phyloP scores from a whole-genome alignment of 2,113 vertebrate genomes.

The Mesembrinibis cayennensis region DNA sequence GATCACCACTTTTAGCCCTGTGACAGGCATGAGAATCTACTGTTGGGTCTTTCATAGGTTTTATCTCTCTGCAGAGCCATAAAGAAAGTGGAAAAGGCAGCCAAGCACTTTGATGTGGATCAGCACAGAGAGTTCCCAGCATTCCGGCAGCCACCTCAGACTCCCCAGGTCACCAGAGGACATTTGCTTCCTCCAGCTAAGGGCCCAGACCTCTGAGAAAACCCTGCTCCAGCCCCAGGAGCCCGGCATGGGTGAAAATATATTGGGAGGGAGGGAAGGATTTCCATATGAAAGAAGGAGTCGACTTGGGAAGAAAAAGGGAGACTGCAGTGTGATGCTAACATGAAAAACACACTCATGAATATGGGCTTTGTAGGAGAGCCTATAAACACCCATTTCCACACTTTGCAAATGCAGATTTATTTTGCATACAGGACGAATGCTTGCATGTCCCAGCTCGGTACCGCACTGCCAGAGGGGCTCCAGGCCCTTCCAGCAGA shows the following conservation, averaged over 20 bases:
- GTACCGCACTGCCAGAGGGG: not conserved
- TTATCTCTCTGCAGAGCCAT: not conserved
- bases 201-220: conserved; percentile 18
- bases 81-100: not conserved
- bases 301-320: not conserved
- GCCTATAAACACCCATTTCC: not conserved
- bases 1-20: not conserved
- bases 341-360: conserved; percentile 28
- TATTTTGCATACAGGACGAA: not conserved
- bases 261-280: not conserved
- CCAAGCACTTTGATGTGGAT: conserved; percentile 29
- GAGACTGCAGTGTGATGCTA: not conserved
- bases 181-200: not conserved
- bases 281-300: conserved; percentile 37
- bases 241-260: not conserved
- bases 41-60: not conserved
- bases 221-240: not conserved
- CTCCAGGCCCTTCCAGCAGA: not conserved
- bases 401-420: not conserved
- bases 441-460: not conserved
- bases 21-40: conserved; percentile 10
- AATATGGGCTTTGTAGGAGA: not conserved
- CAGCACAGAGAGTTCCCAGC: not conserved
- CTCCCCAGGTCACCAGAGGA: not conserved
- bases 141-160: not conserved